Evolutionary conservation across 2,888 invertebrate species (phyloP), one percentile per base, ranked within the genome.

Genomic region (Galerucella nymphaeae): DNA sequence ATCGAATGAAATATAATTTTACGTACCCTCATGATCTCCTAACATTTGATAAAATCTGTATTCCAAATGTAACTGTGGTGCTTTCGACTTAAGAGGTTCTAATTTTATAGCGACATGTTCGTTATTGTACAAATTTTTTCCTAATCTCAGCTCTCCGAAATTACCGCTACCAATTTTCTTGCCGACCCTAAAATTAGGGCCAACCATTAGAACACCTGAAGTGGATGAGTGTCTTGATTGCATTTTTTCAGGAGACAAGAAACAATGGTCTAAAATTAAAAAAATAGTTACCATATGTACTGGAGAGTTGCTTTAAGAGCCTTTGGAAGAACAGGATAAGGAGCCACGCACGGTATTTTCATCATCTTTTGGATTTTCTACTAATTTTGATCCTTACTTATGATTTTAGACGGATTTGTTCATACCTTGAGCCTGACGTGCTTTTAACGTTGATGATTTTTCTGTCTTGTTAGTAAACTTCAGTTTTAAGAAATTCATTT

Each of bases 121-220:
- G 92, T 98, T 99, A 91, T 98, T 99, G 92, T 99, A 99, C 86
- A 99, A 92, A 90, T 99, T 99, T 91, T 99, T 99, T 94, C 98
- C 99, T 88, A 99, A 92, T 87, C 99, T 92, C 82, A 99, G 92
- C 90, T 99, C 99, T 81, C 99, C 99, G 87, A 99, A 99, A 90
- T 99, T 99, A 84, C 99, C 99, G 91, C 97, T 98, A 87, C 99
- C 99, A 86, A 99, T 99, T 90, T 99, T 99, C 91, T 99, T 99
- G 84, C 99, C 99, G 85, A 99, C 99, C 88, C 98, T 94, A 90
- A 98, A 99, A 91, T 99, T 99, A 86, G 99, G 99, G 83, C 99
- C 99, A 84, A 99, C 99, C 98, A 99, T 99, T 85, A 99, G 92
- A 84, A 98, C 95, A 86, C 93, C 94, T 84, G 94, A 93, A 86